Conservation (phyloP, 2,888 invertebrate species). For the Agrotis ipsilon region DNA sequence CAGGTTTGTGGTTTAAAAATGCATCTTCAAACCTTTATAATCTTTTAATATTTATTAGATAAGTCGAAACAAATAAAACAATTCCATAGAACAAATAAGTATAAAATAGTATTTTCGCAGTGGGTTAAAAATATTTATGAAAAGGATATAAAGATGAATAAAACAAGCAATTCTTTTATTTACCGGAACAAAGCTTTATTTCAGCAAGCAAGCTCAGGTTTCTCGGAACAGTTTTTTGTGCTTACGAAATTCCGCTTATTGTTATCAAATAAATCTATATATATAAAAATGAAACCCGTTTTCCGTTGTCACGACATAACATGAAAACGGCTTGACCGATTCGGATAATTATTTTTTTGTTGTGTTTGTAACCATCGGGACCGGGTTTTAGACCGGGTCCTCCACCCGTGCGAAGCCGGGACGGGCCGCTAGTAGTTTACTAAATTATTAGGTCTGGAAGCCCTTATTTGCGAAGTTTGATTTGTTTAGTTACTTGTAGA, state of each 20-base stretch:
- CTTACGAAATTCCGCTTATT: conserved; percentile 20
- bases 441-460: conserved; percentile 24
- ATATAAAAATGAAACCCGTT: no score
- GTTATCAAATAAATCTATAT: conserved; percentile 32
- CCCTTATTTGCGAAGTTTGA: conserved; percentile 21
- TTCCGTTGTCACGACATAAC: no score
- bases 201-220: conserved; percentile 10
- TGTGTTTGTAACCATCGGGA: no score
- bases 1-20: no score
- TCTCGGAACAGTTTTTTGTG: conserved; percentile 9
- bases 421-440: no score
- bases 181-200: conserved; percentile 16
- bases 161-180: conserved; percentile 15
- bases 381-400: no score
- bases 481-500: conserved; percentile 5
- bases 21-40: no score
- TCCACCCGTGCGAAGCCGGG: no score
- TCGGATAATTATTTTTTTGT: no score
- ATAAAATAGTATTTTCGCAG: neutral
- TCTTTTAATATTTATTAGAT: no score
- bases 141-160: conserved; percentile 12
- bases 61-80: no score
- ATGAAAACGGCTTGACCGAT: no score
- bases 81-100: neutral
- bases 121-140: neutral